Conservation (phyloP, 2,888 invertebrate species). For the Eubasilissa splendida region DNA sequence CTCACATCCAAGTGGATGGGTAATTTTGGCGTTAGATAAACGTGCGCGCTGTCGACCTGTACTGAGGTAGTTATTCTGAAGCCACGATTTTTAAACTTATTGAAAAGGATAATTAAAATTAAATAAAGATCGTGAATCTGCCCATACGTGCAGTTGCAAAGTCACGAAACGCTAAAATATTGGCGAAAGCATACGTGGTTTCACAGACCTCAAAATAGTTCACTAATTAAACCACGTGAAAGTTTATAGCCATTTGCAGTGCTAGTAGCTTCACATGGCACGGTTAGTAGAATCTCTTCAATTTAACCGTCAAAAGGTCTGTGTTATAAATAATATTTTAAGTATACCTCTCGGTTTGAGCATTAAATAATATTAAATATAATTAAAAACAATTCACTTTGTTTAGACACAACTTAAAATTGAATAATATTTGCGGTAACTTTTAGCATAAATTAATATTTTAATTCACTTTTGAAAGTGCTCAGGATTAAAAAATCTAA, state of each 20-base stretch:
- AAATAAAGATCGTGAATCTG: slow-evolving; percentile 37
- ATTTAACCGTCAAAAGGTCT: no score
- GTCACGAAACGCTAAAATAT: slow-evolving; percentile 28
- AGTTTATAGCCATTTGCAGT: slow-evolving; percentile 8
- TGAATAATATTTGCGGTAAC: no score
- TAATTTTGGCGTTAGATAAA: background rate
- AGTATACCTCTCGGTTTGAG: no score
- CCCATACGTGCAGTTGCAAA: slow-evolving; percentile 12
- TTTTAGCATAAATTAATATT: no score
- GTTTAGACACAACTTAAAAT: no score
- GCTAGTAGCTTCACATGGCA: background rate
- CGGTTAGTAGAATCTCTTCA: no score
- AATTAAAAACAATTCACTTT: no score
- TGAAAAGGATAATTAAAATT: slow-evolving; percentile 39
- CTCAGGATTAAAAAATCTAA: no score
- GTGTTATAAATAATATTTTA: no score
- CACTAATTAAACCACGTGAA: slow-evolving; percentile 29
- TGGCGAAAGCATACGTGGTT: slow-evolving; percentile 28
- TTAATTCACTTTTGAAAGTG: no score
- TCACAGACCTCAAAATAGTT: slow-evolving; percentile 10
- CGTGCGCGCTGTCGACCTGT: background rate
- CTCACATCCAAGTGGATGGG: no score
- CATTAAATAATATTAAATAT: no score
- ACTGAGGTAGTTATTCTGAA: background rate
- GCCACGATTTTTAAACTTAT: slow-evolving; percentile 26